Percentiles rank a stretch among this genome's conserved stretches.
Evolutionary conservation across 2,888 invertebrate species (phyloP).

Genomic region (Scrobipalpa atriplicella): DNA sequence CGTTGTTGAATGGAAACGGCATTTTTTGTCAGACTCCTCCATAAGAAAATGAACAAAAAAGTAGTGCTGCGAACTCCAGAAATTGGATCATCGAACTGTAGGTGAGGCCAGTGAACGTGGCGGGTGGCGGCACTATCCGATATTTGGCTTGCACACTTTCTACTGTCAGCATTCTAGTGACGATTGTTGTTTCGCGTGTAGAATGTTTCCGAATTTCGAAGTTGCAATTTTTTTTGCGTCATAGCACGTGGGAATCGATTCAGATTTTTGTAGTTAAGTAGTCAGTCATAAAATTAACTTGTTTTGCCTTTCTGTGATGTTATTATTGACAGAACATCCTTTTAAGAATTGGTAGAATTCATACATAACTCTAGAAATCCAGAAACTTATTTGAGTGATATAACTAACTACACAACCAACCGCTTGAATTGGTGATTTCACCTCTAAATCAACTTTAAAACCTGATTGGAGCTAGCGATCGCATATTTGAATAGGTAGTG

Average conservation of each 20-base stretch:
- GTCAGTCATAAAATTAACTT: too few relatives aligned
- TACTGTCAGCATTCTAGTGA: slow-evolving; percentile 16
- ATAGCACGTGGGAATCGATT: slow-evolving; percentile 4
- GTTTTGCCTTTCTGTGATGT: too few relatives aligned
- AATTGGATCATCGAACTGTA: slow-evolving; percentile 77
- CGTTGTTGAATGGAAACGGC: slow-evolving; percentile 62
- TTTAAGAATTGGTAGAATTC: too few relatives aligned
- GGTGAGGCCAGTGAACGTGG: slow-evolving; percentile 65
- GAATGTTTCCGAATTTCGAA: not conserved
- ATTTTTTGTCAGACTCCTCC: slow-evolving; percentile 60
- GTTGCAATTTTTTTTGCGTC: not conserved
- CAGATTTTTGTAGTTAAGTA: not conserved
- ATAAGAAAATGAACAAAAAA: slow-evolving; percentile 68
- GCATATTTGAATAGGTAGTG: slow-evolving; percentile 41
- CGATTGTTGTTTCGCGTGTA: not conserved
- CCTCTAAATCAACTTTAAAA: slow-evolving; percentile 35
- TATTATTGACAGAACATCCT: too few relatives aligned
- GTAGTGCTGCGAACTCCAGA: slow-evolving; percentile 61
- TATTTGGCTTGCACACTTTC: slow-evolving; percentile 39
- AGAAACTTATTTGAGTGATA: slow-evolving; percentile 34
- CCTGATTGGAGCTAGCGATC: slow-evolving; percentile 32
- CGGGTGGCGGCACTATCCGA: slow-evolving; percentile 41
- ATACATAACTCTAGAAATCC: not conserved
- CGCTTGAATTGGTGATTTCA: slow-evolving; percentile 35
- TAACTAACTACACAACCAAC: slow-evolving; percentile 33